A percentile compares a stretch with the other conserved stretches of the same genome.
phyloP scores from a whole-genome alignment of 2,797 vertebrate species.

The Loriculus beryllinus region DNA sequence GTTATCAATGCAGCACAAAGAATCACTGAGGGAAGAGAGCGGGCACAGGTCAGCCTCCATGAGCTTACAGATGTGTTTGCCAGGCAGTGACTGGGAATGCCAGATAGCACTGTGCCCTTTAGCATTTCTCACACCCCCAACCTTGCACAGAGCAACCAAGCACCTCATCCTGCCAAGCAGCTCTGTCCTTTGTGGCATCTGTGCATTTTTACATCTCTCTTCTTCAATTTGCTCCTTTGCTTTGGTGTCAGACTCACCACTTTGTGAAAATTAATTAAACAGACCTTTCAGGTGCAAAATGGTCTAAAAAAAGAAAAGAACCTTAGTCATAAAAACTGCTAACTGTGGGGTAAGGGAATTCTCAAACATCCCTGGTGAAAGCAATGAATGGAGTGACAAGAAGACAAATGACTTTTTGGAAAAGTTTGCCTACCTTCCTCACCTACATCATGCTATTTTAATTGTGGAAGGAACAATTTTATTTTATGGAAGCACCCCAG shows the following conservation, averaged over 20 bases:
- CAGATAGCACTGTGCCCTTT: rapidly evolving
- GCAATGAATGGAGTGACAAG: background rate
- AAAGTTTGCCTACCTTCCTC: background rate
- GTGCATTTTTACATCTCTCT: background rate
- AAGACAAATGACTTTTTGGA: background rate
- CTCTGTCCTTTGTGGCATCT: background rate
- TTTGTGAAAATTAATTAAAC: slow-evolving; percentile 49
- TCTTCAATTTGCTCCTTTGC: background rate
- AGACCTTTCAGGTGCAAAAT: background rate
- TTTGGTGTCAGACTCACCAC: background rate
- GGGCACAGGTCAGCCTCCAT: background rate
- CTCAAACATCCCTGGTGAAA: background rate
- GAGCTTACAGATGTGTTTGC: background rate
- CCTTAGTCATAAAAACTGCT: slow-evolving; percentile 21
- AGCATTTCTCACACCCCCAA: rapidly evolving
- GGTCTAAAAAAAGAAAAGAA: background rate
- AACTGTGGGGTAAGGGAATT: background rate
- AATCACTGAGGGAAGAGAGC: background rate
- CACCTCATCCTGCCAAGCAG: background rate
- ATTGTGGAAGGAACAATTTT: background rate
- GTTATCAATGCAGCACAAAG: rapidly evolving
- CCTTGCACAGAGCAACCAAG: background rate
- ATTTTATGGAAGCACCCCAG: background rate
- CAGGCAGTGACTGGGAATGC: background rate
- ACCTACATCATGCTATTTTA: background rate